Evolutionary conservation across 1,140 invertebrate species (phyloP).

Genomic region (Chionoecetes opilio): DNA sequence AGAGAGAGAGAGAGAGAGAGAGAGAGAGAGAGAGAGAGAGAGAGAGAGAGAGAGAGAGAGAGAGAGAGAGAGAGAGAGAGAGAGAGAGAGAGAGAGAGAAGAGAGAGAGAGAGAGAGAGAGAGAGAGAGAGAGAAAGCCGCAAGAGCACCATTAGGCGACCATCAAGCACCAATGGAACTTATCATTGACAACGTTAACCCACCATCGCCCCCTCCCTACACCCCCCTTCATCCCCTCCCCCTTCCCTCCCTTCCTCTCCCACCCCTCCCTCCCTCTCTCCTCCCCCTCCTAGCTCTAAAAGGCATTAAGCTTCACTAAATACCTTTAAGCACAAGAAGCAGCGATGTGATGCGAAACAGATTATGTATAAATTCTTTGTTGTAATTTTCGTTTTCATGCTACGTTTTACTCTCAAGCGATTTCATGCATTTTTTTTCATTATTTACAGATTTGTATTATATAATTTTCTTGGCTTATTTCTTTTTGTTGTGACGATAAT

Average conservation of each 20-base stretch:
- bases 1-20: neutral
- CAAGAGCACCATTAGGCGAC: constrained; percentile 22
- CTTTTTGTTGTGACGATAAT: too few species aligned
- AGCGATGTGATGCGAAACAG: neutral
- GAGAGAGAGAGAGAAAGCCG: neutral
- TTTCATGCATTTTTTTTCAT: too few species aligned
- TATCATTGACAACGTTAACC: constrained; percentile 46
- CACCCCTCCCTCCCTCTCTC: neutral
- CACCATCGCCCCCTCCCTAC: neutral
- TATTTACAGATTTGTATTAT: too few species aligned
- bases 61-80: constrained; percentile 55
- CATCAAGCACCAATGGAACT: constrained; percentile 45
- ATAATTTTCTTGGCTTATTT: too few species aligned
- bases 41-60: constrained; percentile 18
- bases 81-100: constrained; percentile 59
- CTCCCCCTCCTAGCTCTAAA: neutral
- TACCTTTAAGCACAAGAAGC: neutral
- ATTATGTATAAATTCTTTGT: neutral
- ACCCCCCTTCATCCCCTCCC: neutral
- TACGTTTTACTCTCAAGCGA: too few species aligned
- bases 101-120: constrained; percentile 50
- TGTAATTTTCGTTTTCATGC: too few species aligned
- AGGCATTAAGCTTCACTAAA: constrained; percentile 28
- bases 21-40: neutral
- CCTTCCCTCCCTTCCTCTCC: neutral